Evolutionary conservation across 2,797 vertebrate genomes (phyloP), one percentile per base, ranked within the genome.

Genomic region (Melanotaenia nigrans): DNA sequence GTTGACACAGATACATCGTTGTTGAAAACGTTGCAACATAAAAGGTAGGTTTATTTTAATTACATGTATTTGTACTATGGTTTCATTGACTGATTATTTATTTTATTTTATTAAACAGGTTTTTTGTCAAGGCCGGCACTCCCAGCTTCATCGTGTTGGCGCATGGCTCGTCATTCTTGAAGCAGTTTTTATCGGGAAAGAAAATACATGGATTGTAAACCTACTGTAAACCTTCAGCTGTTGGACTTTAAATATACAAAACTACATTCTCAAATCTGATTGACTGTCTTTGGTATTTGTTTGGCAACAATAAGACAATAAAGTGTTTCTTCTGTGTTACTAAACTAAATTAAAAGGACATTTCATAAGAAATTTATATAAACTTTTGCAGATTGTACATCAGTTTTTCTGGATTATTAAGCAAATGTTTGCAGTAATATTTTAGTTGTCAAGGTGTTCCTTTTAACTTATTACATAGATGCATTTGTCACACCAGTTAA

Each of bases 141-240:
- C 97, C 97, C 1, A 91, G 94, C 1, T 95, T 99, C 85, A 87
- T 98, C 55, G 74, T 96, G 16, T 86, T 97, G 84, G 96, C 93
- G 1, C 93, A 93, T 22, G 81, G 7, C 16, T 96, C 96, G 0
- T 28, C 90, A 0, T 99, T 97, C 87, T 91, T 73, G 10, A 91
- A 90, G 89, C 93, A 94, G 73, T 98, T 95, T 85, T 92, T 97
- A 83, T 90, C 77, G 20, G 93, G 89, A 58, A 97, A 90, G 90
- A 97, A 92, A 67, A 88, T 96, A 5, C 78, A 90, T 68, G 68
- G 73, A 64, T 69, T 95, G 3, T 90, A 83, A 77, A 92, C 69
- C 56, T 10, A 13, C 1, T 1, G 30, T 10, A 3, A 25, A 25
- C 25, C 0, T 56, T 68, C 20, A 71, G 38, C 13, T 28, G 42